These are phyloP conservation scores for Pseudorhombus dupliciocellatus DNA, from an alignment of 2,113 vertebrate genomes.

Conservation along the genomic window DNA sequence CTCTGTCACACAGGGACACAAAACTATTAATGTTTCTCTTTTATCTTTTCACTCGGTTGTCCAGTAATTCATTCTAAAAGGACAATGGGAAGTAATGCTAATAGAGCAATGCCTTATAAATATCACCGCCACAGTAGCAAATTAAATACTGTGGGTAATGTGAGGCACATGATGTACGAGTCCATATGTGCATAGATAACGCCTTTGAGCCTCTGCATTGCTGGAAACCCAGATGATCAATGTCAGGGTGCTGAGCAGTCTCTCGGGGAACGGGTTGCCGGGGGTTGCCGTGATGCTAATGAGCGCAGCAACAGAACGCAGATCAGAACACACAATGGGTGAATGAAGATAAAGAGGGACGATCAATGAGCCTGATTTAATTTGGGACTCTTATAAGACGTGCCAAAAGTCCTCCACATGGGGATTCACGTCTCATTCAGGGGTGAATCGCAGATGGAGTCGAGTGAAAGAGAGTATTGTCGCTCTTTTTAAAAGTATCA, in stretches of 20 bases:
- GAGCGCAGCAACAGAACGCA: constrained; percentile 29
- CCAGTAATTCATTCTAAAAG: no score
- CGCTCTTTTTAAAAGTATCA: constrained; percentile 22
- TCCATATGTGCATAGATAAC: constrained; percentile 7
- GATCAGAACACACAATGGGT: constrained; percentile 45
- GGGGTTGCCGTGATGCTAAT: constrained; percentile 58
- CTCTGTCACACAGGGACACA: no score
- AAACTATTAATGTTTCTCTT: no score
- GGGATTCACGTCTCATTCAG: constrained; percentile 22
- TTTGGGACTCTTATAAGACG: constrained; percentile 30
- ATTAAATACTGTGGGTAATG: background rate
- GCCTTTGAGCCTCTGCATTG: constrained; percentile 1
- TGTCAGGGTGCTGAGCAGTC: constrained; percentile 14
- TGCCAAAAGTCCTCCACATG: constrained; percentile 18
- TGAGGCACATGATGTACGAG: background rate
- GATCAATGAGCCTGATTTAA: constrained; percentile 50
- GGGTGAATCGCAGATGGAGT: constrained; percentile 7
- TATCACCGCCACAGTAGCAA: background rate
- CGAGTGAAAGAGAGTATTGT: background rate
- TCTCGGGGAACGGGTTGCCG: constrained; percentile 15
- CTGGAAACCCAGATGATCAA: constrained; percentile 27
- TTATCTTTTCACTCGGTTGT: no score
- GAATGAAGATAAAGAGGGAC: constrained; percentile 34
- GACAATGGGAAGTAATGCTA: no score
- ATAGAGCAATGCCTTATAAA: no score